Evolutionary conservation across 2,113 vertebrate genomes (phyloP).

Genomic region (Dipodomys ordii): DNA sequence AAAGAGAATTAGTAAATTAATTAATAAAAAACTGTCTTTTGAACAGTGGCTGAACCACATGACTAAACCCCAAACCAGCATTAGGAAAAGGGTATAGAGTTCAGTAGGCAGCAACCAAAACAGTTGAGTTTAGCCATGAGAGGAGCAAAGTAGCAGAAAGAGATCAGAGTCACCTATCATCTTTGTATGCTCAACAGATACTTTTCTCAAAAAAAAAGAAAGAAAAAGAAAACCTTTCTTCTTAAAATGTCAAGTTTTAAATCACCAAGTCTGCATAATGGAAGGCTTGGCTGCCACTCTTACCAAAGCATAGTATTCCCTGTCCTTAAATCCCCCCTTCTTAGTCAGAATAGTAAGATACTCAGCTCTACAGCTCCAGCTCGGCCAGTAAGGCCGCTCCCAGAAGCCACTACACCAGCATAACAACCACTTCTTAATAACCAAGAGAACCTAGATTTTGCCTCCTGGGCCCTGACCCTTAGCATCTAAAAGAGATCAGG

Average conservation of each 20-base stretch:
- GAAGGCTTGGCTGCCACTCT: not conserved
- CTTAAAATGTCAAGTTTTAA: constrained; percentile 35
- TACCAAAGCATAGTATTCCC: not conserved
- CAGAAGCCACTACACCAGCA: constrained; percentile 18
- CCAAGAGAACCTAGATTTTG: not conserved
- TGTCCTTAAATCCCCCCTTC: not conserved
- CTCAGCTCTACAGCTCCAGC: not conserved
- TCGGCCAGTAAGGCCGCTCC: not conserved
- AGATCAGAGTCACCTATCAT: not conserved
- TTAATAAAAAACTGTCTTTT: no score
- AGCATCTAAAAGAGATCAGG: constrained; percentile 21
- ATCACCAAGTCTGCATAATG: not conserved
- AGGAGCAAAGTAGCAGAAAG: not conserved
- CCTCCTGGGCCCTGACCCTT: not conserved
- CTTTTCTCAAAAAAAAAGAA: not conserved
- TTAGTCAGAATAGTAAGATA: not conserved
- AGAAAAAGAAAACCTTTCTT: not conserved
- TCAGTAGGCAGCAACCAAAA: not conserved
- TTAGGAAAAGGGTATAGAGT: no score
- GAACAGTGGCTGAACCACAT: not conserved
- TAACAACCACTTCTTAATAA: not conserved
- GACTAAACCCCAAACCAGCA: not conserved
- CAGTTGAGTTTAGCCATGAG: not conserved
- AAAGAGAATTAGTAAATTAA: no score
- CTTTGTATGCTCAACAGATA: not conserved